These are phyloP conservation scores for Trichomycterus rosablanca DNA, from an alignment of 2,113 vertebrate genomes.

Conservation along the genomic window DNA sequence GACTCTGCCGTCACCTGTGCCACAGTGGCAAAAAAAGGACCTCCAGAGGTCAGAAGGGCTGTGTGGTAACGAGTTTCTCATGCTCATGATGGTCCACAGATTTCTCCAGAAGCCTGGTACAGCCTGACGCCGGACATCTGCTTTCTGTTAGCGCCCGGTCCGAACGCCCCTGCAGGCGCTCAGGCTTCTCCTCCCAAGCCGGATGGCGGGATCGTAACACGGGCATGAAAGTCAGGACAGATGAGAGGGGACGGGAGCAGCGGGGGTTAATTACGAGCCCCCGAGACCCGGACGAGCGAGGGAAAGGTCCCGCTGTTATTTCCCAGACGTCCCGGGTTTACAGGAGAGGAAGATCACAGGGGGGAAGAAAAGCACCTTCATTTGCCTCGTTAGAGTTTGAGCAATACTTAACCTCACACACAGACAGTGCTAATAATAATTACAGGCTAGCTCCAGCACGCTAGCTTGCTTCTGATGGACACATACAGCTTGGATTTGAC, in stretches of 20 bases:
- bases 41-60: too few relatives aligned
- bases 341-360: conserved; percentile 49
- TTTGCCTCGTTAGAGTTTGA: conserved; percentile 55
- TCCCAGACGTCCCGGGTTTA: conserved; percentile 42
- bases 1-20: too few relatives aligned
- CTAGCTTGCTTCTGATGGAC: too few relatives aligned
- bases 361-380: conserved; percentile 52
- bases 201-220: conserved; percentile 42
- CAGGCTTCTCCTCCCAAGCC: conserved; percentile 45
- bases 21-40: too few relatives aligned
- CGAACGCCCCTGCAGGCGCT: conserved; percentile 56
- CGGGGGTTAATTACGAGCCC: conserved; percentile 63
- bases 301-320: conserved; percentile 35
- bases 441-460: conserved; percentile 1
- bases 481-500: too few relatives aligned
- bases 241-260: conserved; percentile 45
- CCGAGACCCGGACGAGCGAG: conserved; percentile 31
- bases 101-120: conserved; percentile 42
- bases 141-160: conserved; percentile 59
- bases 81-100: conserved; percentile 10
- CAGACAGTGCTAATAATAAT: conserved; percentile 14
- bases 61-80: too few relatives aligned
- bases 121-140: conserved; percentile 66
- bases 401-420: conserved; percentile 40
- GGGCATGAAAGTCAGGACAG: conserved; percentile 37